Conservation (phyloP, 2,888 invertebrate genomes). For the Nemapogon koenigi region DNA sequence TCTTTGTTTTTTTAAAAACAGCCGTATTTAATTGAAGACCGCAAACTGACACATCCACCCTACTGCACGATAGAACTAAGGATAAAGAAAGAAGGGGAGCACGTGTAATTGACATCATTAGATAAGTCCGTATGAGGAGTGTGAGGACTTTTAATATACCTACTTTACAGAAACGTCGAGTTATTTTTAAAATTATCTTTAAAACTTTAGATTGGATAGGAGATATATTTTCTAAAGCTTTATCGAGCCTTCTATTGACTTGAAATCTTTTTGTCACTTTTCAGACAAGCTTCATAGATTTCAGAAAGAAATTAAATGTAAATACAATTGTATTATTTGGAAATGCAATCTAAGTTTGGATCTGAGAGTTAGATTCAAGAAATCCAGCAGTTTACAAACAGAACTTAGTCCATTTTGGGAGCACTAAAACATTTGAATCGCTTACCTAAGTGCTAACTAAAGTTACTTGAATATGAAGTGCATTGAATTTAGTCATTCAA, state of each 20-base stretch:
- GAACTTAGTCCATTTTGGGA: background rate
- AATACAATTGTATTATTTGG: background rate
- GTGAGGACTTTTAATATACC: conserved; percentile 7
- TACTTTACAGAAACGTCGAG: no score
- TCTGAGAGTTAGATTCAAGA: conserved; percentile 1
- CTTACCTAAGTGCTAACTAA: background rate
- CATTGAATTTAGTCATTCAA: conserved; percentile 4
- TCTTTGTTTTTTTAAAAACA: no score
- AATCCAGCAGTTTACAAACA: conserved; percentile 3
- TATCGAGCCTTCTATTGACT: background rate
- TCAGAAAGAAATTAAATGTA: no score
- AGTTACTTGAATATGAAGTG: conserved; percentile 5
- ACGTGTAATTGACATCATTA: conserved; percentile 11
- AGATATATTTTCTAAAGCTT: background rate
- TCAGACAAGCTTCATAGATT: background rate
- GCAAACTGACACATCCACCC: conserved; percentile 1
- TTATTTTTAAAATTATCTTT: no score
- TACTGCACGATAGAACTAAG: conserved; percentile 3
- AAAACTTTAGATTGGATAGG: no score
- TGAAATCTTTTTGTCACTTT: background rate
- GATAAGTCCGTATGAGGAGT: conserved; percentile 5
- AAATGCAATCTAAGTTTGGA: conserved; percentile 2
- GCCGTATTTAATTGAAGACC: no score
- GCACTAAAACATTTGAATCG: conserved; percentile 5
- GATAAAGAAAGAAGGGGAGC: conserved; percentile 6